phyloP scores from a whole-genome alignment of 2,797 vertebrate genomes.

The Iguana delicatissima region DNA sequence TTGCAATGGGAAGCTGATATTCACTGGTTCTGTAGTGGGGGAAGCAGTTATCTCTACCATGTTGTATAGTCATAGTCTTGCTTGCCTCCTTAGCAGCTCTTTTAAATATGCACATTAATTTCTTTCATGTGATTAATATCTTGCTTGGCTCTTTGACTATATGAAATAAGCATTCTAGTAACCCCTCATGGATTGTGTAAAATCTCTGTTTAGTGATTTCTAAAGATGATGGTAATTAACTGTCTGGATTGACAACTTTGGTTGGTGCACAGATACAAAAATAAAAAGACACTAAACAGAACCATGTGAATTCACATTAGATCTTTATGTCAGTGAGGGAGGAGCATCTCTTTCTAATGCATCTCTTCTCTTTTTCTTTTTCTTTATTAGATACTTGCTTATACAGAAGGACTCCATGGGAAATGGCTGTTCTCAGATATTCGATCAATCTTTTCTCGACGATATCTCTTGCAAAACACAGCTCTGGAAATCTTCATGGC shows the following conservation, averaged over 20 bases:
- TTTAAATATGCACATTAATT: background rate
- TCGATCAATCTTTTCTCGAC: slow-evolving; percentile 92
- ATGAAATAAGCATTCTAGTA: background rate
- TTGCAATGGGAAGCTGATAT: background rate
- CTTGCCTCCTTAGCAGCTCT: background rate
- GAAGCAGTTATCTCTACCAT: background rate
- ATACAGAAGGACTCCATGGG: slow-evolving; percentile 96
- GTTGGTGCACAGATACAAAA: background rate
- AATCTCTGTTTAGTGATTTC: background rate
- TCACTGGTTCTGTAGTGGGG: background rate
- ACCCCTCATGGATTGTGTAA: background rate
- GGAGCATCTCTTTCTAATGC: background rate
- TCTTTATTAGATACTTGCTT: slow-evolving; percentile 88
- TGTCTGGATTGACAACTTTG: background rate
- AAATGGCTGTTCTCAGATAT: slow-evolving; percentile 99
- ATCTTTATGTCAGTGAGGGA: background rate
- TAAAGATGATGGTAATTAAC: background rate
- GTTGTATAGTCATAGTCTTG: background rate
- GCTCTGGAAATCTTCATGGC: slow-evolving; percentile 98
- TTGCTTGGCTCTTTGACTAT: background rate
- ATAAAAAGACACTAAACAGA: background rate
- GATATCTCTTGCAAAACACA: slow-evolving; percentile 96
- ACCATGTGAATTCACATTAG: background rate
- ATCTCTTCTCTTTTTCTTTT: slow-evolving; percentile 9
- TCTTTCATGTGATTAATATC: background rate